Base-by-base conservation (phyloP, 2,797 vertebrate genomes). In the Protosalanx chinensis region DNA sequence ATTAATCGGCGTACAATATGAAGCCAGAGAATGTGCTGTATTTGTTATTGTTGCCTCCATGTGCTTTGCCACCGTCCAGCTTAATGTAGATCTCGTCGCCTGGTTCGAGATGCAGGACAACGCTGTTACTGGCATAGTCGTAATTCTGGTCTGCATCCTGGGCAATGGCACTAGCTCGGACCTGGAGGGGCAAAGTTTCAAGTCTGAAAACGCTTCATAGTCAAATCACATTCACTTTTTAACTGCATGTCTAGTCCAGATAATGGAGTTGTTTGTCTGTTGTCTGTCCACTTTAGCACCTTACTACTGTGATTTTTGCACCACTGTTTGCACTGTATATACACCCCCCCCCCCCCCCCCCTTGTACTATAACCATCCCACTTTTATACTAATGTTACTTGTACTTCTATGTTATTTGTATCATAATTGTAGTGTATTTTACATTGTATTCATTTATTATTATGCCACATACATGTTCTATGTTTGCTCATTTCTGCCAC, bases 21-120 rank as follows among this genome's bases (percentile, higher is more conserved):
- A 99, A 98, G 90, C 98, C 98, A 79, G 98, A 97, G 90, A 98
- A 99, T 41, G 97, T 99, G 96, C 98, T 99, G 92, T 98, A 99
- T 92, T 99, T 99, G 94, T 99, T 99, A 93, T 98, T 98, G 93
- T 99, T 99, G 46, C 97, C 97, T 64, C 97, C 97, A 0, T 99
- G 97, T 46, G 97, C 97, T 91, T 99, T 99, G 16, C 97, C 97
- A 1, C 97, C 97, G 69, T 98, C 98, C 88, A 99, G 89, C 84
- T 99, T 98, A 86, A 99, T 96, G 89, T 98, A 98, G 76, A 99
- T 95, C 90, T 99, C 97, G 0, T 98, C 97, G 69, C 98, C 98
- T 0, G 97, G 95, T 84, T 99, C 98, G 75, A 99, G 72, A 64
- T 99, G 98, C 35, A 99, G 92, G 62, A 99, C 96, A 5, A 95